Evolutionary conservation across 1,140 invertebrate genomes (phyloP).

Genomic region (Heliconius hewitsoni): DNA sequence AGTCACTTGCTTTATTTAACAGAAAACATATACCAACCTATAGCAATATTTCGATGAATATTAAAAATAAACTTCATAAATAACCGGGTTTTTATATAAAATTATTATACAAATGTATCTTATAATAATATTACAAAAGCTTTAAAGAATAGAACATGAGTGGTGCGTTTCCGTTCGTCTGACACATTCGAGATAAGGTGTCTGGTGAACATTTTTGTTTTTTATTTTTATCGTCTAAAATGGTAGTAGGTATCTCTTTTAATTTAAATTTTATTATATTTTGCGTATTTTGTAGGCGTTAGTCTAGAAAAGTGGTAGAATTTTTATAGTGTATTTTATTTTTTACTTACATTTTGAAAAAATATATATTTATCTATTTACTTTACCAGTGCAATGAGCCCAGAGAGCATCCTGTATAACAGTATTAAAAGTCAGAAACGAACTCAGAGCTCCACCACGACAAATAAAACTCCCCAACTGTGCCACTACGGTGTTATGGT

Average conservation of each 20-base stretch:
- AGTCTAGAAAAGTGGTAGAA: too few relatives aligned
- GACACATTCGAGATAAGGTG: conserved; percentile 17
- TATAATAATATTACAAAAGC: conserved; percentile 12
- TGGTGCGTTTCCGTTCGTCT: conserved; percentile 15
- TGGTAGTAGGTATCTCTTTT: neutral
- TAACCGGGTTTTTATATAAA: neutral
- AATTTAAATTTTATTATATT: neutral
- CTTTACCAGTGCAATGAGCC: too few relatives aligned
- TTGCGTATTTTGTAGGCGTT: neutral
- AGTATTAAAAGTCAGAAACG: too few relatives aligned
- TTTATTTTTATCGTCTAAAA: neutral
- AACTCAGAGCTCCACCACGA: too few relatives aligned
- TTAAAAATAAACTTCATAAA: neutral
- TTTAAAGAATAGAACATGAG: neutral
- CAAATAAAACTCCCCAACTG: too few relatives aligned
- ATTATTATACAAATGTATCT: neutral
- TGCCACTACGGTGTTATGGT: too few relatives aligned
- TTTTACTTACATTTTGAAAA: too few relatives aligned
- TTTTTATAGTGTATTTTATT: too few relatives aligned
- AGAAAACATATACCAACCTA: too few relatives aligned
- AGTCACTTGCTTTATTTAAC: too few relatives aligned
- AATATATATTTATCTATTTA: too few relatives aligned
- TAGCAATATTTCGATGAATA: neutral
- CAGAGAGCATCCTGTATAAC: too few relatives aligned
- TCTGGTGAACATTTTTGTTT: conserved; percentile 10